A percentile compares a stretch with the other conserved stretches of the same genome.
Conservation (phyloP, 2,797 vertebrate genomes). For the Pampus argenteus region DNA sequence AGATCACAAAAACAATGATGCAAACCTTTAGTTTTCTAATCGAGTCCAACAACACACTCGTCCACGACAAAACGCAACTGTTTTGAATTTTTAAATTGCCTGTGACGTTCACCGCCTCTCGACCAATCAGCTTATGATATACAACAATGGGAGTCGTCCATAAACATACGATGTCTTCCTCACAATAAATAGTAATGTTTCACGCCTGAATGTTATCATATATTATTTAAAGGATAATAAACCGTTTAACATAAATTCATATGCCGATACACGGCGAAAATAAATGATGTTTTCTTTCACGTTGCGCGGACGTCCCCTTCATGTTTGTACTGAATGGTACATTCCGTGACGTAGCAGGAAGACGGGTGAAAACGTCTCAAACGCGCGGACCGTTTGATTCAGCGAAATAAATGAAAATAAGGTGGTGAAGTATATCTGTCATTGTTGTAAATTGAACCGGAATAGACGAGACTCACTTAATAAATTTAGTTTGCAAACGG, state of each 20-base stretch:
- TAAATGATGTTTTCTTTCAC: fast-evolving
- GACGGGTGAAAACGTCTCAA: conserved; percentile 22
- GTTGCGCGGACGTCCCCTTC: background rate
- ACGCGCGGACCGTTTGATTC: conserved; percentile 62
- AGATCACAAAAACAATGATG: background rate
- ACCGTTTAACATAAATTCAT: background rate
- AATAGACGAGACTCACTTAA: background rate
- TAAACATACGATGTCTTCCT: fast-evolving
- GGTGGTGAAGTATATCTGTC: background rate
- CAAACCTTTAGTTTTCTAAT: conserved; percentile 52
- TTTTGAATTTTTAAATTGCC: conserved; percentile 75
- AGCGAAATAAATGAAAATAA: background rate
- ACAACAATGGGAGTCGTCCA: fast-evolving
- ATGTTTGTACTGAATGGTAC: conserved; percentile 30
- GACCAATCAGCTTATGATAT: conserved; percentile 61
- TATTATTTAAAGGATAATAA: fast-evolving
- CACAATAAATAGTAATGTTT: fast-evolving
- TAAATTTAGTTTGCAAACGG: fast-evolving
- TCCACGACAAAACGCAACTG: conserved; percentile 17
- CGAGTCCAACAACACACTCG: background rate
- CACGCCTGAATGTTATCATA: fast-evolving
- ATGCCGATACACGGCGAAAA: fast-evolving
- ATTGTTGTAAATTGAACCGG: background rate
- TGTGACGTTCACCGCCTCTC: conserved; percentile 26
- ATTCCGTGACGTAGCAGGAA: conserved; percentile 70